These are phyloP conservation scores for Catocala fraxini DNA, from an alignment of 2,888 invertebrate species.

Conservation along the genomic window DNA sequence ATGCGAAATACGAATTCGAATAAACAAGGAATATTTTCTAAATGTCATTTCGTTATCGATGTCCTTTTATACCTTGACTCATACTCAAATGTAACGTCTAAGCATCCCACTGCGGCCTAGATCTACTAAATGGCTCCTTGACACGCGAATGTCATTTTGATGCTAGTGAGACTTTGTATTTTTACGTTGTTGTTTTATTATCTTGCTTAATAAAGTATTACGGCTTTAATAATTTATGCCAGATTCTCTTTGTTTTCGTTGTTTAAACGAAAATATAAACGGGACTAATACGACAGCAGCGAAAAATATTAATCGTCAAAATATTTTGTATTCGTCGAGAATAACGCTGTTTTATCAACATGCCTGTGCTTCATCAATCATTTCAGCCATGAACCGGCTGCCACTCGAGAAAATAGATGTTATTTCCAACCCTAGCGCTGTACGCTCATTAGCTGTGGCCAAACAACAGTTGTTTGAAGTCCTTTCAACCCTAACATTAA, in stretches of 20 bases:
- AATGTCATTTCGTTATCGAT: too few relatives aligned
- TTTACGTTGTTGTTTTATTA: slow-evolving; percentile 33
- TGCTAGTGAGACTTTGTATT: slow-evolving; percentile 23
- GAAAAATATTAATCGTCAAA: slow-evolving; percentile 15
- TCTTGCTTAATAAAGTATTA: slow-evolving; percentile 18
- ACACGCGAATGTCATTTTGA: slow-evolving; percentile 46
- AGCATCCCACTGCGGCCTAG: slow-evolving; percentile 18
- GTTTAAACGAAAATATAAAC: slow-evolving; percentile 31
- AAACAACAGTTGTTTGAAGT: slow-evolving; percentile 16
- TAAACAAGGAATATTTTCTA: too few relatives aligned
- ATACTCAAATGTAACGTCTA: too few relatives aligned
- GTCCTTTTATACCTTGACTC: too few relatives aligned
- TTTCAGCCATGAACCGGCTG: slow-evolving; percentile 6
- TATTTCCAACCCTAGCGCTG: slow-evolving; percentile 11
- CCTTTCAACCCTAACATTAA: slow-evolving; percentile 18
- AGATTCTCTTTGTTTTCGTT: slow-evolving; percentile 19
- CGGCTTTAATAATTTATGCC: slow-evolving; percentile 18
- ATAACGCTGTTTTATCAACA: slow-evolving; percentile 15
- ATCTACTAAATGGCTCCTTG: slow-evolving; percentile 31
- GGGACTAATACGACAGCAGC: slow-evolving; percentile 20
- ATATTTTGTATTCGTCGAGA: slow-evolving; percentile 10
- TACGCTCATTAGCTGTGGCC: slow-evolving; percentile 13
- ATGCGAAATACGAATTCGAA: too few relatives aligned
- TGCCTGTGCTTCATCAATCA: slow-evolving; percentile 14
- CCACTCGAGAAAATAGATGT: slow-evolving; percentile 11